phyloP scores from a whole-genome alignment of 2,113 vertebrate genomes.

The Halcyon malimbica region DNA sequence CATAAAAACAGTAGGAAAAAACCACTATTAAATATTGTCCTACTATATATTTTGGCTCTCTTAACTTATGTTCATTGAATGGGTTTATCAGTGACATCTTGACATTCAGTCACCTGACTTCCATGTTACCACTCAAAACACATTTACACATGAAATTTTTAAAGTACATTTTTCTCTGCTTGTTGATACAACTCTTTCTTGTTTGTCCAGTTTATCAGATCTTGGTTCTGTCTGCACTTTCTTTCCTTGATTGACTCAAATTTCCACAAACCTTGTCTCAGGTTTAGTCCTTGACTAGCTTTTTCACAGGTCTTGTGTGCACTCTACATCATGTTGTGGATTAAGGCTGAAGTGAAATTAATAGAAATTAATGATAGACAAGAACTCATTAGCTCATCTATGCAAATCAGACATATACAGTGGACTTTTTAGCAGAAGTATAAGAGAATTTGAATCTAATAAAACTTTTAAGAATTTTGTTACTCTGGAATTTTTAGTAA shows the following conservation, averaged over 20 bases:
- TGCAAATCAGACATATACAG: neutral
- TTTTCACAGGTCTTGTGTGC: neutral
- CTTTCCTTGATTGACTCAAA: neutral
- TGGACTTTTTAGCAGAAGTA: neutral
- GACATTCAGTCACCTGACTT: neutral
- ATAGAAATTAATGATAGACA: neutral
- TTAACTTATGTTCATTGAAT: neutral
- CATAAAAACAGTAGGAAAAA: neutral
- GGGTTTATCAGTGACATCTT: neutral
- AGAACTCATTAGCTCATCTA: neutral
- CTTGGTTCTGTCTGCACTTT: neutral
- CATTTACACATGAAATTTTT: neutral
- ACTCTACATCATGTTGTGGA: neutral
- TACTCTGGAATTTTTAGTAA: neutral
- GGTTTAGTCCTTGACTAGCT: neutral
- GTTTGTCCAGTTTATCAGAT: neutral
- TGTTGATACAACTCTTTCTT: neutral
- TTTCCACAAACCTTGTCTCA: neutral
- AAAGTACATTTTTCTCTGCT: neutral
- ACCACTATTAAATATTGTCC: fast-evolving
- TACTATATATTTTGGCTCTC: neutral
- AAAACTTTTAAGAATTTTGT: neutral
- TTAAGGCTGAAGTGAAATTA: neutral
- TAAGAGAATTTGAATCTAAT: neutral
- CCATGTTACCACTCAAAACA: neutral